Percentiles rank a stretch among this genome's conserved stretches.
These are phyloP conservation scores for Antidorcas marsupialis DNA, from an alignment of 2,113 vertebrate species.

Conservation along the genomic window DNA sequence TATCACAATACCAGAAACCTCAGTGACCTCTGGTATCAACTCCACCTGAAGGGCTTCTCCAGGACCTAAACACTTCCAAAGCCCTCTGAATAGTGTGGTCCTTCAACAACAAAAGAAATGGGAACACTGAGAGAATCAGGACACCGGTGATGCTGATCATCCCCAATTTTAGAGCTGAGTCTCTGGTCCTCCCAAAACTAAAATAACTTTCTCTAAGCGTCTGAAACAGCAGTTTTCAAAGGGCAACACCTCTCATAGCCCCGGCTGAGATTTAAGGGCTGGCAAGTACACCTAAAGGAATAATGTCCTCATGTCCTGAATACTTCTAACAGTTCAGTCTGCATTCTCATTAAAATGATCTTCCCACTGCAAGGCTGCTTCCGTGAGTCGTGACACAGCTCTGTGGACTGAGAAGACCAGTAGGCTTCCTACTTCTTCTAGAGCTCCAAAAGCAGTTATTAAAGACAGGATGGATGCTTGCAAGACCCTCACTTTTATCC, in stretches of 20 bases:
- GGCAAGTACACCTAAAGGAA: neutral
- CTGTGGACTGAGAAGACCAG: neutral
- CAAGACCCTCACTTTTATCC: neutral
- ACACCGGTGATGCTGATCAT: neutral
- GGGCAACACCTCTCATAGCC: neutral
- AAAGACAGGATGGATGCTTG: neutral
- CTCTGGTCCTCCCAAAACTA: neutral
- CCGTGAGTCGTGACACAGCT: fast-evolving
- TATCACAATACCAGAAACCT: too few relatives aligned
- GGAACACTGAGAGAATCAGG: neutral
- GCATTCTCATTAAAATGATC: neutral
- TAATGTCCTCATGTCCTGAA: neutral
- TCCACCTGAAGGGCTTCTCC: neutral
- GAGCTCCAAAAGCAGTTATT: neutral
- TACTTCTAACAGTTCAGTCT: neutral
- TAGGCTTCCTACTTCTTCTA: neutral
- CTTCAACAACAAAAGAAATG: neutral
- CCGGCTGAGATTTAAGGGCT: neutral
- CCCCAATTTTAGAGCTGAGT: neutral
- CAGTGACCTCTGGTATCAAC: neutral
- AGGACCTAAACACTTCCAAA: neutral
- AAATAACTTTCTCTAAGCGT: neutral
- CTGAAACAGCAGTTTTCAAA: neutral
- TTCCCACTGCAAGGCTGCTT: neutral
- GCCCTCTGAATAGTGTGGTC: neutral